Evolutionary conservation across 2,888 invertebrate species (phyloP).

Genomic region (Drosophila testacea): DNA sequence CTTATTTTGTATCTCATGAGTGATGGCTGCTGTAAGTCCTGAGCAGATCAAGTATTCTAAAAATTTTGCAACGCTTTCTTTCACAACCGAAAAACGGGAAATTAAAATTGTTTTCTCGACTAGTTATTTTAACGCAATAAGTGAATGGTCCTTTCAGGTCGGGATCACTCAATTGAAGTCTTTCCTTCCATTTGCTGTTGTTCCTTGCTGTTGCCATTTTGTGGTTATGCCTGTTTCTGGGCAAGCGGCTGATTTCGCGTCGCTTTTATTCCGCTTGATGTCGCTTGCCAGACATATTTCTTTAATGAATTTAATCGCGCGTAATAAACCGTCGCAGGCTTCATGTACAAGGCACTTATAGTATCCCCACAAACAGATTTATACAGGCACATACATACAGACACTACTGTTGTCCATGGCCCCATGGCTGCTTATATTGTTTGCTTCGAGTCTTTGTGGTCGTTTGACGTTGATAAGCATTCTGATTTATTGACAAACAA

Average conservation of each 20-base stretch:
- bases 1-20: too few species aligned
- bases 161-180: too few species aligned
- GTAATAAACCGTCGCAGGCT: conserved; percentile 75
- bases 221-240: conserved; percentile 41
- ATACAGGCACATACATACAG: conserved; percentile 12
- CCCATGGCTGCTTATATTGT: conserved; percentile 59
- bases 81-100: too few species aligned
- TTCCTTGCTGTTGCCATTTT: conserved; percentile 50
- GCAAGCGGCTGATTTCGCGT: conserved; percentile 36
- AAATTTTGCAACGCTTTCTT: too few species aligned
- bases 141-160: too few species aligned
- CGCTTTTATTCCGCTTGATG: conserved; percentile 56
- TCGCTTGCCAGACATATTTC: conserved; percentile 62
- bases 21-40: too few species aligned
- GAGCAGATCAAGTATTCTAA: too few species aligned
- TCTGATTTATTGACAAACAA: conserved; percentile 83
- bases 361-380: conserved; percentile 10
- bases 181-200: not conserved
- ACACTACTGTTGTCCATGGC: conserved; percentile 23
- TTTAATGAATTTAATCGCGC: conserved; percentile 83
- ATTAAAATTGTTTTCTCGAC: too few species aligned
- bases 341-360: conserved; percentile 52
- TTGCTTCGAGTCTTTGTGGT: conserved; percentile 77
- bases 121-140: too few species aligned
- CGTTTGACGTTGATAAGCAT: conserved; percentile 81